Base-by-base conservation (phyloP, 2,113 vertebrate species). In the Gavia stellata region DNA sequence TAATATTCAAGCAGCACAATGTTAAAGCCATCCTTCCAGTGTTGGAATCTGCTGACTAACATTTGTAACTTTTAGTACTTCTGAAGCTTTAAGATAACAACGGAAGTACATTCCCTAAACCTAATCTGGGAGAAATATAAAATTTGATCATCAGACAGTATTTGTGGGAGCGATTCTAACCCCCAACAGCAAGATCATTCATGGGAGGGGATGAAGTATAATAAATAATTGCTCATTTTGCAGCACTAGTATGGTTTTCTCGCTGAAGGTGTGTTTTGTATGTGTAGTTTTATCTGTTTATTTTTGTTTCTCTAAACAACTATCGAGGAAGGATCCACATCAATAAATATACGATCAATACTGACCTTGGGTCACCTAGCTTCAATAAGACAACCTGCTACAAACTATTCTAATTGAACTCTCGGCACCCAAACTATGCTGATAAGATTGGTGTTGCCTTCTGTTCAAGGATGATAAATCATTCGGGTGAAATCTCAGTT, bases 381-480 rank as follows among this genome's bases (percentile, higher is more conserved):
- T 90, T 87, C 92, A 77, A 28, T 95, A 75, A 92, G 83, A 67
- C 61, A 86, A 53, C 47, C 73, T 53, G 5, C 56, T 93, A 49
- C 78, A 73, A 95, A 78, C 65, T 84, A 47, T 80, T 94, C 59
- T 79, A 81, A 89, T 63, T 95, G 92, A 95, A 96, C 80, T 91
- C n/a, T 87, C 0, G 3, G 34, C 81, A 79, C 49, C 42, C 55
- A 59, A 63, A 66, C 63, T 61, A 23, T 29, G 58, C 63, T 94
- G 93, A 63, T 94, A 87, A 88, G 44, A 28, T 93, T 67, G 73
- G 58, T 75, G 77, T 36, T 81, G 74, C 63, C 89, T 92, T 81
- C 85, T 94, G 56, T 84, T 93, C 77, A 68, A 67, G 73, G 63
- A 33, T 83, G 89, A 97, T 96, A 95, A 96, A 96, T 96, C 82